phyloP scores from a whole-genome alignment of 2,888 invertebrate genomes.

The Hymenopus coronatus region DNA sequence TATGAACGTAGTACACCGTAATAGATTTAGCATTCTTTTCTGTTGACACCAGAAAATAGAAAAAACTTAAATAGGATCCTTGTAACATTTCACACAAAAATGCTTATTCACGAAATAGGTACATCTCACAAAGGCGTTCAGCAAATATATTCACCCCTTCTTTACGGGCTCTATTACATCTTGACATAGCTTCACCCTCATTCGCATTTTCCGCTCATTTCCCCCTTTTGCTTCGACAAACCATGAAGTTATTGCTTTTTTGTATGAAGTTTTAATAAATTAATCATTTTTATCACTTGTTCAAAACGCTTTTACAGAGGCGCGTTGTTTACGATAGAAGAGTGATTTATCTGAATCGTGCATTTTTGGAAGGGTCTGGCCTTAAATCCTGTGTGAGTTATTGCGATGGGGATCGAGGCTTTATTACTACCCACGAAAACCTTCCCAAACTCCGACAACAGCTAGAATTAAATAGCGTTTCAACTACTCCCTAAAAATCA shows the following conservation, averaged over 20 bases:
- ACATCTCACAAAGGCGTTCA: background rate
- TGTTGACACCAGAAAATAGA: too few species aligned
- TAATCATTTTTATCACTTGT: background rate
- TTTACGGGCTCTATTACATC: background rate
- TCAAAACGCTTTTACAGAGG: background rate
- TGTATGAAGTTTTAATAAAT: background rate
- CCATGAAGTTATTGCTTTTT: background rate
- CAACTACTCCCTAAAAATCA: background rate
- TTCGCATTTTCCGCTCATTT: background rate
- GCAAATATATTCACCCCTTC: background rate
- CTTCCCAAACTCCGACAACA: background rate
- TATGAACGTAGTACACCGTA: too few species aligned
- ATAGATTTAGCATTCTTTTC: too few species aligned
- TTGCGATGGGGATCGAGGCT: background rate
- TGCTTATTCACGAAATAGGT: background rate
- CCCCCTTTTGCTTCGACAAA: background rate
- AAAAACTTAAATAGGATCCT: too few species aligned
- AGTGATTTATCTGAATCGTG: too few species aligned
- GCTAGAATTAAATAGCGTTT: background rate
- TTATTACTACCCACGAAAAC: background rate
- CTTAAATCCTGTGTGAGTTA: background rate
- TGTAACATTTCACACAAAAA: too few species aligned
- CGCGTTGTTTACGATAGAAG: too few species aligned
- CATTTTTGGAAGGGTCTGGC: background rate
- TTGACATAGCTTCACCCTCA: background rate